These are phyloP conservation scores for Orientallactaga bullata DNA, from an alignment of 2,113 vertebrate genomes.

Conservation along the genomic window DNA sequence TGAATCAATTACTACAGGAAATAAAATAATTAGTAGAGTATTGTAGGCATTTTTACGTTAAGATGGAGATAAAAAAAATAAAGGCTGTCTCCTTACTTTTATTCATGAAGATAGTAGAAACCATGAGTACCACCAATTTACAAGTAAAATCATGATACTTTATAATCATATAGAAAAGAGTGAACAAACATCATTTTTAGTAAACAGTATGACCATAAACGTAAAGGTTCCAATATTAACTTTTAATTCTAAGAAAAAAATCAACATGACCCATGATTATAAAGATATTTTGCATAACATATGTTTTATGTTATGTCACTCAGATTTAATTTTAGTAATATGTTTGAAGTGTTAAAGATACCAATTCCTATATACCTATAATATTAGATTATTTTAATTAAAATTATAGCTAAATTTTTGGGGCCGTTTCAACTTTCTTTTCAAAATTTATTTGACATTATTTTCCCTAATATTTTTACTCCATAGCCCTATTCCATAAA, in stretches of 20 bases:
- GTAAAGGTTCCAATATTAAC: no score
- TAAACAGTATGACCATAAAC: background rate
- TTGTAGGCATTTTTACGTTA: background rate
- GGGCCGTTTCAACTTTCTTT: background rate
- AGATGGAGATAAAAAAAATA: background rate
- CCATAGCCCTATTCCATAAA: background rate
- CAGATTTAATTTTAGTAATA: no score
- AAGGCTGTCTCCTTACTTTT: background rate
- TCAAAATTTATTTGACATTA: background rate
- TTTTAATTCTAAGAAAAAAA: no score
- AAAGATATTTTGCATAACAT: no score
- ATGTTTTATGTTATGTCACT: no score
- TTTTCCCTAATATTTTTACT: background rate
- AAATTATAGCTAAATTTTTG: background rate
- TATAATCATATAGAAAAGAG: background rate
- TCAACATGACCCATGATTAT: no score
- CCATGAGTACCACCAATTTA: background rate
- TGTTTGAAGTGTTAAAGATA: background rate
- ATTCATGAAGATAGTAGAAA: background rate
- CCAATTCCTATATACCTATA: background rate
- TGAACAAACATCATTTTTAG: background rate
- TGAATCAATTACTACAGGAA: background rate
- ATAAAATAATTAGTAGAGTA: background rate
- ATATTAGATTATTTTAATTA: background rate
- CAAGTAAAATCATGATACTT: background rate